Evolutionary conservation across 2,888 invertebrate species (phyloP).

Genomic region (Drosophila borealis): DNA sequence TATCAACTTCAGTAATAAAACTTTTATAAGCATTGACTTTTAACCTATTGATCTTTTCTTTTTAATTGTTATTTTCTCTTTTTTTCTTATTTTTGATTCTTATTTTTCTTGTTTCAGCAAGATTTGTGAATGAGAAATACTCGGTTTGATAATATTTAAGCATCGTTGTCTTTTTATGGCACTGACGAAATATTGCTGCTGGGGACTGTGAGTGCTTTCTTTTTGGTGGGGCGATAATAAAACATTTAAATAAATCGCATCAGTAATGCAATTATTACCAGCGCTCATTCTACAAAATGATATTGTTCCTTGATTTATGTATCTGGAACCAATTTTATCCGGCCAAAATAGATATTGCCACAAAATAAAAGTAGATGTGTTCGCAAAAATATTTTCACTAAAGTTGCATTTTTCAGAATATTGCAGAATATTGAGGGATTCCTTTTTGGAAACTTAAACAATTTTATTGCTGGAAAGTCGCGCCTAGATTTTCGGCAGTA

Average conservation of each 20-base stretch:
- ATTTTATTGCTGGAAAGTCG: constrained; percentile 1
- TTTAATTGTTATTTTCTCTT: background rate
- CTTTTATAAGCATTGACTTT: background rate
- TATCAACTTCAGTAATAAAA: background rate
- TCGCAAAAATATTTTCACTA: too few species aligned
- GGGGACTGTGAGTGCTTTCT: too few species aligned
- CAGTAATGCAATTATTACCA: background rate
- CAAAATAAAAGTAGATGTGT: too few species aligned
- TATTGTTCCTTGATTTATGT: background rate
- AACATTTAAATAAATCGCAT: background rate
- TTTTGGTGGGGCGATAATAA: background rate
- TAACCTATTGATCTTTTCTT: background rate
- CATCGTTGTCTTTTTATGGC: too few species aligned
- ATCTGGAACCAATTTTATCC: background rate
- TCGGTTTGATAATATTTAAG: background rate
- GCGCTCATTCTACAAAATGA: background rate
- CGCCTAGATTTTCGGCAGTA: constrained; percentile 9
- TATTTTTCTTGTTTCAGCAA: background rate
- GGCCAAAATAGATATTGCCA: too few species aligned
- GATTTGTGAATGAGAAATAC: background rate
- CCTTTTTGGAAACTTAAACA: constrained; percentile 7
- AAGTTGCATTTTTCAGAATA: background rate
- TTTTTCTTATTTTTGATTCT: background rate
- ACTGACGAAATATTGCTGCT: too few species aligned
- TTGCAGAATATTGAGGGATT: background rate